phyloP scores from a whole-genome alignment of 2,888 invertebrate species.

The Bellardia bayeri region DNA sequence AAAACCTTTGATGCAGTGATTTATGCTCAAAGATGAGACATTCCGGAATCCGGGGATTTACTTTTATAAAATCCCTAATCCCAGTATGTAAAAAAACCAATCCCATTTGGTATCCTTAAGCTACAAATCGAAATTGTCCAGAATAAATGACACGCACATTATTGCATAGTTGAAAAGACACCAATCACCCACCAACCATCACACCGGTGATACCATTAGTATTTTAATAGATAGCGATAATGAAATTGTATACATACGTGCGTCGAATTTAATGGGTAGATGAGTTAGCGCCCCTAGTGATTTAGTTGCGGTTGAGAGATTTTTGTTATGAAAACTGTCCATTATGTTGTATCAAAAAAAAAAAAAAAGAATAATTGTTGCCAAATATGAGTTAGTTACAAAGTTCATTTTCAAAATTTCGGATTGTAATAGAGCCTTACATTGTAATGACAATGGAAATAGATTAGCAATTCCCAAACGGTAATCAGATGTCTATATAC shows the following conservation, averaged over 20 bases:
- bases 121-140: slow-evolving; percentile 37
- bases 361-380: not conserved
- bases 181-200: not conserved
- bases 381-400: no score
- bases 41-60: no score
- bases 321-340: slow-evolving; percentile 19
- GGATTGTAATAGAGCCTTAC: no score
- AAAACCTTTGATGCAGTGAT: no score
- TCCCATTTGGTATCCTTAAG: not conserved
- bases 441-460: no score
- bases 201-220: not conserved
- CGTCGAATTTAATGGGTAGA: slow-evolving; percentile 28
- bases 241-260: not conserved
- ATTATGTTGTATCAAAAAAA: slow-evolving; percentile 4
- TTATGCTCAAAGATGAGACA: no score
- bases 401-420: no score
- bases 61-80: no score
- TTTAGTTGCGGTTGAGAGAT: slow-evolving; percentile 19
- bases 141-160: slow-evolving; percentile 48
- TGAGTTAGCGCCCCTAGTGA: slow-evolving; percentile 55
- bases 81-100: no score
- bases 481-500: no score
- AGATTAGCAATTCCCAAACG: no score
- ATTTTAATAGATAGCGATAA: slow-evolving; percentile 9
- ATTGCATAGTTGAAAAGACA: slow-evolving; percentile 39